These are phyloP conservation scores for Drosophila kurseongensis DNA, from an alignment of 1,140 invertebrate genomes.

Conservation along the genomic window DNA sequence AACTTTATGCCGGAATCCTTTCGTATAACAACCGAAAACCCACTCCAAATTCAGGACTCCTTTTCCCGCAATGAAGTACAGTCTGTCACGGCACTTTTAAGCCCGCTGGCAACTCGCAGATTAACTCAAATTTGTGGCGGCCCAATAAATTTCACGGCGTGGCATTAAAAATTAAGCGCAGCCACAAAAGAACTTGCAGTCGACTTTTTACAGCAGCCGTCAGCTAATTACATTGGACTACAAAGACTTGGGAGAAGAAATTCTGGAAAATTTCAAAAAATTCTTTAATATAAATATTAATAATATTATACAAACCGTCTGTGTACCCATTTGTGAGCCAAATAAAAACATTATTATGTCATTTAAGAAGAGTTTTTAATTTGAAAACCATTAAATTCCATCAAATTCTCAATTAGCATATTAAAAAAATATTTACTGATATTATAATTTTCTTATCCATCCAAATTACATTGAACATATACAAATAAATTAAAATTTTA, in stretches of 20 bases:
- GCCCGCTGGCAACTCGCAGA: slow-evolving; percentile 59
- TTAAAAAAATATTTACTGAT: too few species aligned
- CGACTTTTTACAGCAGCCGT: slow-evolving; percentile 43
- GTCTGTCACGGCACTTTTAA: slow-evolving; percentile 39
- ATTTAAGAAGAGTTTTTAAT: too few species aligned
- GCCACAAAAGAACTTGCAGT: slow-evolving; percentile 59
- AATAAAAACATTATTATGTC: too few species aligned
- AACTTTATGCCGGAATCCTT: neutral
- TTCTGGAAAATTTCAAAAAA: too few species aligned
- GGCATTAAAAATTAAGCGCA: slow-evolving; percentile 78
- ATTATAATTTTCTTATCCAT: too few species aligned
- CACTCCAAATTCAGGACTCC: slow-evolving; percentile 8
- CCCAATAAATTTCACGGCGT: slow-evolving; percentile 70
- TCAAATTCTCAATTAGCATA: too few species aligned
- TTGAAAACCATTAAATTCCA: neutral
- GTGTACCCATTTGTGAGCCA: too few species aligned
- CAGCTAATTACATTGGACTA: slow-evolving; percentile 61
- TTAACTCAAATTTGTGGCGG: slow-evolving; percentile 79
- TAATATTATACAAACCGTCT: too few species aligned
- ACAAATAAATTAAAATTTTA: too few species aligned
- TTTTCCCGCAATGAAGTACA: slow-evolving; percentile 40
- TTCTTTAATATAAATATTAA: too few species aligned
- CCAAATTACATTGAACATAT: too few species aligned
- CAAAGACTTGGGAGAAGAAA: neutral
- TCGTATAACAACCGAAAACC: slow-evolving; percentile 1